Conservation (phyloP, 2,797 vertebrate species). For the Xiphophorus birchmanni region DNA sequence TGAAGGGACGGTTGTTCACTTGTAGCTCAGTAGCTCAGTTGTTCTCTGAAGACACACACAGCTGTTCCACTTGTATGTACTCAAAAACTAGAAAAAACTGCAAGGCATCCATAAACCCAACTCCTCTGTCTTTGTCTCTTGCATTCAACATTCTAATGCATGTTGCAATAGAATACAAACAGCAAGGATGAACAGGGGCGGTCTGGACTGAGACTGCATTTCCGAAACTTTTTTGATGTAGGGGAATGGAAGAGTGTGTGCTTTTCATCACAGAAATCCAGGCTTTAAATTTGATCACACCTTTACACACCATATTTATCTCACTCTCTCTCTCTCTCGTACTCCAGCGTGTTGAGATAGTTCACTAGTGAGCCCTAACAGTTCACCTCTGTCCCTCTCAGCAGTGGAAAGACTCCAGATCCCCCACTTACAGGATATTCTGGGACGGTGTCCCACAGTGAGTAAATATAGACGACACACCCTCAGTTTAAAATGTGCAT, state of each 20-base stretch:
- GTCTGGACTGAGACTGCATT: slow-evolving; percentile 18
- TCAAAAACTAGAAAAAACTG: not conserved
- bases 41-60: slow-evolving; percentile 6
- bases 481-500: slow-evolving; percentile 44
- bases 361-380: slow-evolving; percentile 8
- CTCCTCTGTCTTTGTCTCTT: slow-evolving; percentile 29
- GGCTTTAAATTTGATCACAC: slow-evolving; percentile 10
- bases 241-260: slow-evolving; percentile 2
- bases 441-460: slow-evolving; percentile 58
- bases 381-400: slow-evolving; percentile 49
- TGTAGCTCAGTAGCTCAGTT: slow-evolving; percentile 6
- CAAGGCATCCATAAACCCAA: slow-evolving; percentile 15
- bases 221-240: slow-evolving; percentile 25
- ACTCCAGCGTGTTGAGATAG: slow-evolving; percentile 9
- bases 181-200: slow-evolving; percentile 8
- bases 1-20: slow-evolving; percentile 10
- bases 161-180: slow-evolving; percentile 19
- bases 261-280: slow-evolving; percentile 11
- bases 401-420: slow-evolving; percentile 55
- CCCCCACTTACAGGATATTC: slow-evolving; percentile 62
- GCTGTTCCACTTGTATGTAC: not conserved
- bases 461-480: slow-evolving; percentile 73
- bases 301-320: not conserved
- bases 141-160: not conserved
- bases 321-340: not conserved